These are phyloP conservation scores for Chrysemys picta DNA, from an alignment of 2,113 vertebrate species.

Conservation along the genomic window DNA sequence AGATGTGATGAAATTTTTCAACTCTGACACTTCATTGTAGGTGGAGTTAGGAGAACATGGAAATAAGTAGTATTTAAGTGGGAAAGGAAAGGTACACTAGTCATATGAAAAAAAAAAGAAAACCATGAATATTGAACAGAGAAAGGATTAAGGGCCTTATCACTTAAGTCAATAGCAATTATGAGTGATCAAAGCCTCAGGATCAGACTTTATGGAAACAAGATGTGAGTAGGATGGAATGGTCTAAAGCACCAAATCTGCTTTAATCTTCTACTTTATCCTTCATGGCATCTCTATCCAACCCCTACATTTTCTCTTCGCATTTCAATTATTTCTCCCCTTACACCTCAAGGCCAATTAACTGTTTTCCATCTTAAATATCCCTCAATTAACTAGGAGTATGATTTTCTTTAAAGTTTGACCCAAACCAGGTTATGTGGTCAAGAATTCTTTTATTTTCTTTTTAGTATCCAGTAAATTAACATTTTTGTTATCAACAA, in stretches of 20 bases:
- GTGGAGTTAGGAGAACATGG: not conserved
- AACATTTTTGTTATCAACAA: not conserved
- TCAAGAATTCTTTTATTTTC: not conserved
- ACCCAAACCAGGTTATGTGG: not conserved
- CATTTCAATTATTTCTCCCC: not conserved
- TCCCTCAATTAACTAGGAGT: not conserved
- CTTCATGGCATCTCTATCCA: not conserved
- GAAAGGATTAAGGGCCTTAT: not conserved
- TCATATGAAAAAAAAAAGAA: not conserved
- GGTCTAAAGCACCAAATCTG: not conserved
- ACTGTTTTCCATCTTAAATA: not conserved
- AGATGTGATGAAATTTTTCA: not conserved
- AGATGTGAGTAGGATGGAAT: not conserved
- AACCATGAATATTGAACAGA: not conserved
- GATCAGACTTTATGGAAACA: not conserved
- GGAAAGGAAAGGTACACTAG: not conserved
- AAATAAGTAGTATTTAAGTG: not conserved
- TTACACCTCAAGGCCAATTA: not conserved
- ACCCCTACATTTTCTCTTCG: not conserved
- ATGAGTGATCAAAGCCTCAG: not conserved
- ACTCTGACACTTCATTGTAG: not conserved
- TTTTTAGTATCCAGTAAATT: not conserved
- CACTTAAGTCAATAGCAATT: fast-evolving
- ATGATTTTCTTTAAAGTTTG: fast-evolving
- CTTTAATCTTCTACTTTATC: not conserved